phyloP scores from a whole-genome alignment of 2,888 invertebrate genomes.

The Girardia tigrina region DNA sequence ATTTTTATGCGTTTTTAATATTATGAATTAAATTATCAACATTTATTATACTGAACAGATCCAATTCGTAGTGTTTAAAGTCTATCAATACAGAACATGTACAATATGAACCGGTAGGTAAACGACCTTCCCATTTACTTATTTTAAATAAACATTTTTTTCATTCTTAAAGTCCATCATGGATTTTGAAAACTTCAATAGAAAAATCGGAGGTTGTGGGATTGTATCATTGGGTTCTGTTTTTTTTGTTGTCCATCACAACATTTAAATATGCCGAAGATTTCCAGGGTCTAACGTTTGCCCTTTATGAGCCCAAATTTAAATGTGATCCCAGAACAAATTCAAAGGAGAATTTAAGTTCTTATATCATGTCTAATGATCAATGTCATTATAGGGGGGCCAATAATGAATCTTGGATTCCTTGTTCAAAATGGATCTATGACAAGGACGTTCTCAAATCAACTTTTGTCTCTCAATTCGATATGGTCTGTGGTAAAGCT shows the following conservation, averaged over 20 bases:
- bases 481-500: neutral
- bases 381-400: neutral
- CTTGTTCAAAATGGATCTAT: neutral
- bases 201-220: neutral
- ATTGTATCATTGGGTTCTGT: neutral
- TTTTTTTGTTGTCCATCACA: neutral
- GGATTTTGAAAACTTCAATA: neutral
- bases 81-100: too few species aligned
- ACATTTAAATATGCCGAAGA: neutral
- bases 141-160: too few species aligned
- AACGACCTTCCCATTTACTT: too few species aligned
- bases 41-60: too few species aligned
- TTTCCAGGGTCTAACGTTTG: neutral
- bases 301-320: neutral
- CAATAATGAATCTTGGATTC: neutral
- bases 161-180: too few species aligned
- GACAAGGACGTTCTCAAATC: neutral
- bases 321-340: neutral
- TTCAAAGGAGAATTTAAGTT: neutral
- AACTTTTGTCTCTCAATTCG: neutral
- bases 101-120: too few species aligned
- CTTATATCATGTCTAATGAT: neutral
- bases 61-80: too few species aligned
- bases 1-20: too few species aligned
- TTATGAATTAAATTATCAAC: too few species aligned